Conservation (phyloP, 2,888 invertebrate genomes). For the Cybosia mesomella region DNA sequence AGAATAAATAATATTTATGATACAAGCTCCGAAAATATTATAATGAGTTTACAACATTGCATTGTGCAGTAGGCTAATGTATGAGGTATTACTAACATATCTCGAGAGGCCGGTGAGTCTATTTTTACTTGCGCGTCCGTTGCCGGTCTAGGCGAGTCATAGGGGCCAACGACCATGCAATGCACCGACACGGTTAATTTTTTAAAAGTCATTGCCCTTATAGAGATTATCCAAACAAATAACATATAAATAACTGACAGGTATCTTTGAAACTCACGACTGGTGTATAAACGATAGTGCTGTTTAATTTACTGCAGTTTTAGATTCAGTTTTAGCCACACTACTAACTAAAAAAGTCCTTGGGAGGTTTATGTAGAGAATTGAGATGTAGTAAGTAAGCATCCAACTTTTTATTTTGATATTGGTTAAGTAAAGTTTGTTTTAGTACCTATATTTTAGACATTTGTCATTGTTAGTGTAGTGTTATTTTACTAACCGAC, state of each 20-base stretch:
- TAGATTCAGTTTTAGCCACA: not conserved
- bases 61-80: conserved; percentile 35
- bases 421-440: not conserved
- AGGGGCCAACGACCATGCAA: conserved; percentile 75
- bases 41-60: conserved; percentile 8
- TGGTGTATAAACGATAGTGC: not conserved
- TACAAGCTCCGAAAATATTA: not conserved
- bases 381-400: not conserved
- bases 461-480: too few relatives aligned
- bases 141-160: conserved; percentile 59
- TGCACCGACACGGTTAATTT: conserved; percentile 73
- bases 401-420: not conserved
- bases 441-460: not conserved
- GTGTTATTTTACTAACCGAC: too few relatives aligned
- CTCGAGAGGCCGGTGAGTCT: conserved; percentile 64
- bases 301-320: not conserved
- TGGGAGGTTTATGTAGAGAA: not conserved
- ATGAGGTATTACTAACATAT: conserved; percentile 49
- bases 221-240: conserved; percentile 51
- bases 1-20: not conserved
- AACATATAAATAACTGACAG: conserved; percentile 23
- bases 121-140: conserved; percentile 69
- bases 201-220: conserved; percentile 77
- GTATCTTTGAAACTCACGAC: conserved; percentile 15
- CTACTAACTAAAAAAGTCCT: not conserved